A percentile compares a stretch with the other conserved stretches of the same genome.
Evolutionary conservation across 92 coral and sea anemone genomes (phyloP).

Genomic region (Phenganax marumi): DNA sequence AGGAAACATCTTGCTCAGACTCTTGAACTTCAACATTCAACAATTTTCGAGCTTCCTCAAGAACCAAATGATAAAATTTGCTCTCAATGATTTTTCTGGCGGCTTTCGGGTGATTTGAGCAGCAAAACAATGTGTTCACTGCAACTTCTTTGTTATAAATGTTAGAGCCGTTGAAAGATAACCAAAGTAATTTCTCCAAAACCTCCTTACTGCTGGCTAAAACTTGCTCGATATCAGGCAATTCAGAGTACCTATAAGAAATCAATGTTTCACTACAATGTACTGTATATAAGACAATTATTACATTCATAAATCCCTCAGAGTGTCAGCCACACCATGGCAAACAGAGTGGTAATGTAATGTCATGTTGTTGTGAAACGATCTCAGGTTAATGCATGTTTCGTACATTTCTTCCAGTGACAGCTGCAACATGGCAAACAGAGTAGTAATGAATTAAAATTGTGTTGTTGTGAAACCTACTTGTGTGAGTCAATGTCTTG

Average conservation of each 20-base stretch:
- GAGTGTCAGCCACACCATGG: too few species aligned
- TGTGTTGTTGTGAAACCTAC: too few species aligned
- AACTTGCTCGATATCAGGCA: conserved; percentile 18
- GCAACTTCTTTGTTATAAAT: conserved; percentile 42
- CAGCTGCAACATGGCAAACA: too few species aligned
- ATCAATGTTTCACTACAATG: neutral
- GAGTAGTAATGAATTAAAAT: too few species aligned
- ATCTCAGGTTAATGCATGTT: too few species aligned
- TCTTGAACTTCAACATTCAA: neutral
- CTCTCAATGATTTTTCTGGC: conserved; percentile 24
- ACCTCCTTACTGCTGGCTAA: neutral
- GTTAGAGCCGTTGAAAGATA: conserved; percentile 13
- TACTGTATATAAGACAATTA: too few species aligned
- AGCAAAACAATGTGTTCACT: conserved; percentile 49
- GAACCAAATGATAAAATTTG: conserved; percentile 19
- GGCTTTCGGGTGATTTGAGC: conserved; percentile 52
- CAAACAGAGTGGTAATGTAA: too few species aligned
- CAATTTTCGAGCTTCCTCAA: conserved; percentile 17
- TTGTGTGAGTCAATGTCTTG: too few species aligned
- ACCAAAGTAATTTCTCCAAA: conserved; percentile 8
- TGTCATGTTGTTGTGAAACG: too few species aligned
- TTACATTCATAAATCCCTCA: too few species aligned
- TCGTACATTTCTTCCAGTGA: too few species aligned
- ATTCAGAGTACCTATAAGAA: conserved; percentile 13
- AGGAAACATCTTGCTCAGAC: neutral